Evolutionary conservation across 2,113 vertebrate species (phyloP).

Genomic region (Chrysochloris asiatica): DNA sequence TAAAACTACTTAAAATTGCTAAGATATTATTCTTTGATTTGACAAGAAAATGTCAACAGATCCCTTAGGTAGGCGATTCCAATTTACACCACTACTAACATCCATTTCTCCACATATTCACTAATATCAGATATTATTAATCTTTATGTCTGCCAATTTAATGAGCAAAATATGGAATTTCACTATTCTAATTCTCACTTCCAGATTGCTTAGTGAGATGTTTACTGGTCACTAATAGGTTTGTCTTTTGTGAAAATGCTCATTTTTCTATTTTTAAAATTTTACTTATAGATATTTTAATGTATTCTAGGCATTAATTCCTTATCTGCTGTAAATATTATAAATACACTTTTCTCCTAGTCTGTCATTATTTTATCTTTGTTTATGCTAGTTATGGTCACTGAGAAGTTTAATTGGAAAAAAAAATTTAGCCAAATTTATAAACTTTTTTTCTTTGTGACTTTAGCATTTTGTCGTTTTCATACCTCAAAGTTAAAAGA

Average conservation of each 20-base stretch:
- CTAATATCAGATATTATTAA: neutral
- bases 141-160: neutral
- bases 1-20: neutral
- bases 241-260: conserved; percentile 5
- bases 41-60: neutral
- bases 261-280: neutral
- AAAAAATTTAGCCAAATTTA: neutral
- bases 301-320: conserved; percentile 19
- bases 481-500: neutral
- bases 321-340: neutral
- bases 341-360: too few relatives aligned
- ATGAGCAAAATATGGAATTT: neutral
- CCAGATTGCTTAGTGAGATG: neutral
- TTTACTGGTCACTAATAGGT: too few relatives aligned
- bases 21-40: neutral
- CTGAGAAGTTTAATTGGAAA: neutral
- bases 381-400: neutral
- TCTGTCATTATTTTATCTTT: conserved; percentile 30
- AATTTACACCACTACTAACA: neutral
- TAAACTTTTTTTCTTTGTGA: conserved; percentile 11
- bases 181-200: neutral
- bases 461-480: neutral
- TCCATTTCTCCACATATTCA: neutral
- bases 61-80: neutral
- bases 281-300: neutral